These are phyloP conservation scores for Drosophila asahinai DNA, from an alignment of 1,140 invertebrate genomes.

Conservation along the genomic window DNA sequence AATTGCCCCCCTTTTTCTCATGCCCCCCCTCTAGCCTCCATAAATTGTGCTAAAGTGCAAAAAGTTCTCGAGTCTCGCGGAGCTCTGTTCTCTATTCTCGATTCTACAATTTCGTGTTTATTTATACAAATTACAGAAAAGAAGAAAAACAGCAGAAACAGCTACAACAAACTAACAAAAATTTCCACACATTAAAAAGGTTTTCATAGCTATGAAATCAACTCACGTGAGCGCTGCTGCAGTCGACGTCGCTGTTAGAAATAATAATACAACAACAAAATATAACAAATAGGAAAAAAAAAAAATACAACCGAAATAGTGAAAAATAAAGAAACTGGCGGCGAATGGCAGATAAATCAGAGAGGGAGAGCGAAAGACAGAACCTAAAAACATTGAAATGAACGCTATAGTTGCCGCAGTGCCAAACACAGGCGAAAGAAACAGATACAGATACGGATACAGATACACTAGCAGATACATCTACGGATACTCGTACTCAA, in stretches of 20 bases:
- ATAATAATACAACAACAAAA: conserved; percentile 49
- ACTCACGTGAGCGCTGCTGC: conserved; percentile 77
- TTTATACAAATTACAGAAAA: conserved; percentile 77
- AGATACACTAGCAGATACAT: conserved; percentile 38
- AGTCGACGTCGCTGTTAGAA: conserved; percentile 63
- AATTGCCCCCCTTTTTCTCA: conserved; percentile 32
- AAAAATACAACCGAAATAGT: conserved; percentile 33
- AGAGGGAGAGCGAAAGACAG: conserved; percentile 44
- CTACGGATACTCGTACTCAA: conserved; percentile 36
- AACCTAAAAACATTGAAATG: conserved; percentile 80
- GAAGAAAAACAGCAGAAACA: conserved; percentile 23
- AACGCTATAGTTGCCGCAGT: conserved; percentile 72
- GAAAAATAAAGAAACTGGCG: conserved; percentile 54
- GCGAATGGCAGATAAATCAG: conserved; percentile 74
- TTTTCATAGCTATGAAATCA: conserved; percentile 70
- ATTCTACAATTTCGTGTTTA: conserved; percentile 53
- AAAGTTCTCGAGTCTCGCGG: conserved; percentile 27
- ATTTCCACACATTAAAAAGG: conserved; percentile 78
- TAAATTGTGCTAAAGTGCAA: conserved; percentile 49
- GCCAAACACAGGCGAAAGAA: conserved; percentile 32
- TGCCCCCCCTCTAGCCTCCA: background rate
- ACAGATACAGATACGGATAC: conserved; percentile 31
- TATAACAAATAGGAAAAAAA: conserved; percentile 14
- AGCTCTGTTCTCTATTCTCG: conserved; percentile 7
- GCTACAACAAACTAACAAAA: conserved; percentile 57